Percentiles rank a stretch among this genome's conserved stretches.
Conservation (phyloP, 2,113 vertebrate genomes). For the Bubo blakistoni region DNA sequence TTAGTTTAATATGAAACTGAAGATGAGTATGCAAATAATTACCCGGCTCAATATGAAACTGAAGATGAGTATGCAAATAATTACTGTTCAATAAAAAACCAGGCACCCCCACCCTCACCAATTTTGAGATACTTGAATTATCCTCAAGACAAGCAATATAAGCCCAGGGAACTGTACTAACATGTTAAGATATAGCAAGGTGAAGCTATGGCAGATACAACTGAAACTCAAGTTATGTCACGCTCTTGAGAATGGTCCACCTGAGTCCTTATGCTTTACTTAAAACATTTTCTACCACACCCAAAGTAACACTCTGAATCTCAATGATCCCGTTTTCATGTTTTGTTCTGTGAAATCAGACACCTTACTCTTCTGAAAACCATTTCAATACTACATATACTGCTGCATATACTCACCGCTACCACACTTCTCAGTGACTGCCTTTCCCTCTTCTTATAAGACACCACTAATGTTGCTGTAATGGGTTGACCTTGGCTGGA, state of each 20-base stretch:
- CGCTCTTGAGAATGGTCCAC: neutral
- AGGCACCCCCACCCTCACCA: neutral
- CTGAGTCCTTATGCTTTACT: neutral
- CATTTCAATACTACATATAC: accelerated
- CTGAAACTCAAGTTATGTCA: neutral
- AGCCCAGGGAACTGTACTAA: neutral
- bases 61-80: neutral
- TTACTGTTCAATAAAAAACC: neutral
- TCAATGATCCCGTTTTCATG: neutral
- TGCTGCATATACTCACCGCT: neutral
- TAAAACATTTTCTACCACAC: neutral
- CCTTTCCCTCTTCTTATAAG: neutral
- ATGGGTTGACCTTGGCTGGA: too few relatives aligned
- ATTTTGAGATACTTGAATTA: neutral
- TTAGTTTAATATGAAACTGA: neutral
- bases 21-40: neutral
- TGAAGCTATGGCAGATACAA: neutral
- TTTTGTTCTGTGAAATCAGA: neutral
- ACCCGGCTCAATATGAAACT: neutral
- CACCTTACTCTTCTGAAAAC: neutral
- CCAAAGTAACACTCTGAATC: neutral
- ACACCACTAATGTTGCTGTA: neutral
- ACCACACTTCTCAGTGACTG: neutral
- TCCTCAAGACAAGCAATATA: neutral
- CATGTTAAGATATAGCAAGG: neutral